Evolutionary conservation across 2,888 invertebrate genomes (phyloP), one percentile per base, ranked within the genome.

Genomic region (Phragmatobia fuliginosa): DNA sequence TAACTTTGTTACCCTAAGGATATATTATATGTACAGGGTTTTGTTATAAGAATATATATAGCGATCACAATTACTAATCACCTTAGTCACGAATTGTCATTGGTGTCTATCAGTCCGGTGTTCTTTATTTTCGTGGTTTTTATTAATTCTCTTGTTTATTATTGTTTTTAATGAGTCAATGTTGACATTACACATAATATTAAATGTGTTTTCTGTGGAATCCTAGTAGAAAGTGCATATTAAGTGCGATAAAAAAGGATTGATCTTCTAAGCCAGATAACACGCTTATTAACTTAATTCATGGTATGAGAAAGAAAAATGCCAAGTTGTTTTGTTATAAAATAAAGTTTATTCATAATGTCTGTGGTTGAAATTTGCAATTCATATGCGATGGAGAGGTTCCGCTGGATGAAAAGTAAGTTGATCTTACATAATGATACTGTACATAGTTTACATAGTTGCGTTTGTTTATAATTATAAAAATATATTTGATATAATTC

Each of bases 201-300:
- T 21, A 18, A 6, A 49, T 64, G 61, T 36, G 18, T 52, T 68
- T 52, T 25, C 52, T 25, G 25, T 14, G 10, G 52, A 0, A 28
- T 10, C 8, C 28, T 7, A 10, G 8, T 8, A 61, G n/a, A 38
- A 60, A 45, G 18, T 41, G 67, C 75, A 67, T 67, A 66, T 31
- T 56, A 33, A 58, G 74, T 72, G 76, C 63, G 78, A 83, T 76
- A 72, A 81, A 64, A 64, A 76, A 65, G 79, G 82, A 79, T 83
- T 62, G 65, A 71, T 28, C 60, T 62, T 32, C 58, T 77, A 64
- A 31, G 41, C 68, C 64, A 73, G 82, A 74, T 58, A 32, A 65
- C 32, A 62, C 61, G 68, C 67, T 73, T 64, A 73, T 72, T 62
- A 67, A 36, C 32, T 76, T 71, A 69, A 77, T 75, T 79, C 68